Base-by-base conservation (phyloP, 64 coral and sea anemone species). In the Dendrophyllia cribrosa region DNA sequence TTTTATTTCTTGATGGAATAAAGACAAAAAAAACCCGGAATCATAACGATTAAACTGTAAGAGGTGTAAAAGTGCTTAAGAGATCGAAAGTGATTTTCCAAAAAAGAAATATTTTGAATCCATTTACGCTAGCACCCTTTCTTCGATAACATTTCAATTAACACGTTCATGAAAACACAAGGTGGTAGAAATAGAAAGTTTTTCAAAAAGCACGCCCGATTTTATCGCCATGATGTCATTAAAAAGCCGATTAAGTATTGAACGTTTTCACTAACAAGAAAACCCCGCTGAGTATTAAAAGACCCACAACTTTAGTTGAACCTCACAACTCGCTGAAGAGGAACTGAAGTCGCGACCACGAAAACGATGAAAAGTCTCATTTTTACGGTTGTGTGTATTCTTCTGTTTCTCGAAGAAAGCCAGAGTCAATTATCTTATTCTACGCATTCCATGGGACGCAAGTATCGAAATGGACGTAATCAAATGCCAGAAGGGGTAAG, bases 271-370 rank as follows among this genome's bases (percentile, higher is more conserved):
- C 16, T 75, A 17, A 75, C 44, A 47, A 50, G 47, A 75, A 8
- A 9, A 75, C 23, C 72, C 80, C 19, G 20, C 80, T 49, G 80
- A 48, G 60, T 68, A 68, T 84, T 51, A 59, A 84, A 84, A 45
- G 20, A 48, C 17, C 53, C 17, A 77, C 62, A 67, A 50, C 21
- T 61, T 44, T 50, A 66, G 43, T 14, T 16, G 17, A 67, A 48
- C 19, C 4, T 14, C 17, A 22, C 44, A 67, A 65, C 26, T 84
- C 20, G 43, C 58, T n/a, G 19, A 45, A 3, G 5, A 43, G 45
- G 7, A 75, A 50, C 6, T 51, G 16, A 20, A 51, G 20, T 43
- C 14, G n/a, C 19, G 43, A 62, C 46, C 61, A 84, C 67, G 44
- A 63, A n/a, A 26, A 46, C 43, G 5, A 82, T 46, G 78, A 82